phyloP scores from a whole-genome alignment of 2,113 vertebrate genomes.

The Takifugu flavidus region DNA sequence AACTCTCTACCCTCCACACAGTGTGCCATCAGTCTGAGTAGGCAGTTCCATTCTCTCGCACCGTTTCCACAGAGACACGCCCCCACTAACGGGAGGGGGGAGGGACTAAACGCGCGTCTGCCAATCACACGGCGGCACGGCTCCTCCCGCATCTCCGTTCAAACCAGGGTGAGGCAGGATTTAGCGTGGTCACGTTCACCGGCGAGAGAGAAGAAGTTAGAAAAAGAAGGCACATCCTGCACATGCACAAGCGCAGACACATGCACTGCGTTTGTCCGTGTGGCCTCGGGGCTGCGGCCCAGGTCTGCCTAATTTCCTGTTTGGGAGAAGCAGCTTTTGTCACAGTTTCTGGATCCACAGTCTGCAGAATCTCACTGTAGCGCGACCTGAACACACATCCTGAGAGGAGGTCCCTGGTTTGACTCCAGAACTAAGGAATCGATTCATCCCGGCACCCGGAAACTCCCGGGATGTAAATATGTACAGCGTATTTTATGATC shows the following conservation, averaged over 20 bases:
- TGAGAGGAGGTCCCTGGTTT: conserved; percentile 6
- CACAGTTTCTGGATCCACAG: conserved; percentile 5
- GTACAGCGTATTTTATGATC: too few relatives aligned
- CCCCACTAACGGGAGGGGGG: conserved; percentile 42
- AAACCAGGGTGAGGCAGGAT: conserved; percentile 24
- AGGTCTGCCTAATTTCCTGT: conserved; percentile 55
- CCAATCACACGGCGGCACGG: conserved; percentile 51
- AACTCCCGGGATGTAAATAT: too few relatives aligned
- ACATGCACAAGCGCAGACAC: conserved; percentile 7
- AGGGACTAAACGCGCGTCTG: conserved; percentile 39
- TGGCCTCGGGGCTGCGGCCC: conserved; percentile 31
- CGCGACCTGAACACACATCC: neutral
- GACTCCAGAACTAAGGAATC: conserved; percentile 4
- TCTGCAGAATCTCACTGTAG: neutral
- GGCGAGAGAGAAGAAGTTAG: neutral
- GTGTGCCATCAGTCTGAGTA: conserved; percentile 53
- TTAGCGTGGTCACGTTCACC: neutral
- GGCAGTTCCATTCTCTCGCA: conserved; percentile 69
- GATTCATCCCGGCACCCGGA: neutral
- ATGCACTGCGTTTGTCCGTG: conserved; percentile 41
- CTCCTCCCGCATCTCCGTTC: conserved; percentile 17
- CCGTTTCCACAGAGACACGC: conserved; percentile 69
- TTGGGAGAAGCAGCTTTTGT: conserved; percentile 22
- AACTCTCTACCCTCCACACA: conserved; percentile 18
- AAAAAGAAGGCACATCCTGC: too few relatives aligned